Evolutionary conservation across 2,797 vertebrate species (phyloP), one percentile per base, ranked within the genome.

Genomic region (Naso thynnoides): DNA sequence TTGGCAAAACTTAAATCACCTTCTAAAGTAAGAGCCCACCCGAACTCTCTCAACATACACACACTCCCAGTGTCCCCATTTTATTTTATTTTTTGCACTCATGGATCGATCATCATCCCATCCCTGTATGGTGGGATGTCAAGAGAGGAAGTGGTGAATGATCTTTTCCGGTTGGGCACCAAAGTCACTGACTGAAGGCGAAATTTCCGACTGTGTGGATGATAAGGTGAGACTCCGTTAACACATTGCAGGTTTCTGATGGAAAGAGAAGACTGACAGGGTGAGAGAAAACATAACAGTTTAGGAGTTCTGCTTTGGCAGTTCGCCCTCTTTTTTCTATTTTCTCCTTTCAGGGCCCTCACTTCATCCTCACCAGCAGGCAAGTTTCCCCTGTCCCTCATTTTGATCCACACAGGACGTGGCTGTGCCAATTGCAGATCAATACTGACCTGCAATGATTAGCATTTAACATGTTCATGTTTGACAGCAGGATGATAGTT

Each of bases 1-100:
- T 80, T 88, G 88, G 88, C 81, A 82, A 89, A 84, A 85, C 87
- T 91, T 88, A 86, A 89, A 84, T 82, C 84, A 82, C 76, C 86
- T 81, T 85, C 76, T 86, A 86, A 87, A 86, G 82, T 87, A 78
- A 87, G 82, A 81, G 67, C 52, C 75, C 77, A n/a, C 76, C 55
- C 71, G 56, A 68, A 69, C 73, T 77, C 82, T 71, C 24, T 50
- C 60, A 14, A 57, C 70, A 53, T 36, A 63, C 70, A 59, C 79
- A 61, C 72, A 47, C 66, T 73, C 72, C 36, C 26, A 58, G 58
- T 73, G 63, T 60, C 64, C 54, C 31, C 15, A 36, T 8, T 36
- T n/a, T n/a, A n/a, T n/a, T n/a, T n/a, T 45, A 58, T 70, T 65
- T 62, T 78, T 66, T 86, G 49, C 73, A 31, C 82, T 72, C 64